Conservation (phyloP, 1,140 invertebrate genomes). For the Bombus ignitus region DNA sequence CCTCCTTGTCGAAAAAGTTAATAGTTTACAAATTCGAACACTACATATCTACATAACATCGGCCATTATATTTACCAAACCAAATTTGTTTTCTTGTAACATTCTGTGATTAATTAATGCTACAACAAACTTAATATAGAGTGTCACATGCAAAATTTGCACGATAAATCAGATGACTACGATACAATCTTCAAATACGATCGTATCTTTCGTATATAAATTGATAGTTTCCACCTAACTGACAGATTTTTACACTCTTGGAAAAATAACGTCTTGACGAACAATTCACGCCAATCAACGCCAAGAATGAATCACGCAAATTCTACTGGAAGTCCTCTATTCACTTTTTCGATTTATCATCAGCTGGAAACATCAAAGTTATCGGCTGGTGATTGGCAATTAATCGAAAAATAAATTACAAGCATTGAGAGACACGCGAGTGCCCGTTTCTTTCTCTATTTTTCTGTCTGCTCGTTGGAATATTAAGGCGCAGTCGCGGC, state of each 20-base stretch:
- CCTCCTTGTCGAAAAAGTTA: not conserved
- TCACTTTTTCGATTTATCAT: not conserved
- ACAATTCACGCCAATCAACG: not conserved
- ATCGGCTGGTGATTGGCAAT: not conserved
- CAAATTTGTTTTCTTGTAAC: not conserved
- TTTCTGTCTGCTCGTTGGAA: not conserved
- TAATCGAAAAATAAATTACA: constrained; percentile 14
- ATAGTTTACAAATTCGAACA: not conserved
- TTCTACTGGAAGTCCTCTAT: not conserved
- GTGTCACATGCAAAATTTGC: too few species aligned
- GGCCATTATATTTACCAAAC: not conserved
- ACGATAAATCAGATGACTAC: too few species aligned
- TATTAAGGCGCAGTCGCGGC: not conserved
- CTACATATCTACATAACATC: not conserved
- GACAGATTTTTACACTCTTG: not conserved
- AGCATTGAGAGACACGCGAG: not conserved
- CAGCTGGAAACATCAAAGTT: not conserved
- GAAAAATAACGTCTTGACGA: not conserved
- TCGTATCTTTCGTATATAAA: too few species aligned
- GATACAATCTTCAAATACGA: too few species aligned
- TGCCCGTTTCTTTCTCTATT: not conserved
- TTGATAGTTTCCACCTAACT: too few species aligned
- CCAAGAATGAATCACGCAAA: not conserved
- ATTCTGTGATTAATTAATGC: too few species aligned
- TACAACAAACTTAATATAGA: too few species aligned